Base-by-base conservation (phyloP, 2,113 vertebrate species). In the Cinclus cinclus region DNA sequence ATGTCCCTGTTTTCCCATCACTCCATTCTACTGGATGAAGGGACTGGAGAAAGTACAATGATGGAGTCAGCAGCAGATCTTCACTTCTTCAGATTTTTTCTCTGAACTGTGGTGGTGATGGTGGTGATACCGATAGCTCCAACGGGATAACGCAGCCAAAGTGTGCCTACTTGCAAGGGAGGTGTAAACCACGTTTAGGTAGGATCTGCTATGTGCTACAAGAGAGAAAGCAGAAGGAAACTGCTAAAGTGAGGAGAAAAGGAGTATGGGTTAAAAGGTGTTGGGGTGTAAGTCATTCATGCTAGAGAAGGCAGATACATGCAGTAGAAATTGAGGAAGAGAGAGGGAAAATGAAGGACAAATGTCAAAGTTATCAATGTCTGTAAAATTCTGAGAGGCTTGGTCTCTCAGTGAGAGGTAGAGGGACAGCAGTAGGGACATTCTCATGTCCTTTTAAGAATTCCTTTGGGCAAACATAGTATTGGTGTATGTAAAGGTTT, bases 231-330 rank as follows among this genome's bases (percentile, higher is more conserved):
- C 7, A 69, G 42, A 39, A 68, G 30, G 49, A 65, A 67, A 17
- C 18, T 67, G 62, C 25, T 59, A 1, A 69, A 79, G 13, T 14
- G 20, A 49, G 35, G 52, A 59, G 15, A 80, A 68, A 90, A 83
- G 4, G 13, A 0, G 0, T 15, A 4, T 14, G 15, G 16, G 7
- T n/a, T 49, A 85, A 63, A 88, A 63, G 30, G 7, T 23, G 25
- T 35, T 55, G 35, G 11, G 21, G 7, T 35, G 12, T 39, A 35
- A 74, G 20, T 15, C 4, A 13, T 62, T 82, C 24, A 11, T 37
- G 28, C 11, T 44, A 55, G 39, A 67, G 31, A 75, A 20, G 11
- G 25, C 62, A 81, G 35, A 42, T 2, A 56, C 10, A 18, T 53
- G 13, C 17, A 81, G 18, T 15, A 56, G 64, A 73, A 91, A 77